Evolutionary conservation across 2,113 vertebrate genomes (phyloP), one percentile per base, ranked within the genome.

Genomic region (Corythornis madagascariensis): DNA sequence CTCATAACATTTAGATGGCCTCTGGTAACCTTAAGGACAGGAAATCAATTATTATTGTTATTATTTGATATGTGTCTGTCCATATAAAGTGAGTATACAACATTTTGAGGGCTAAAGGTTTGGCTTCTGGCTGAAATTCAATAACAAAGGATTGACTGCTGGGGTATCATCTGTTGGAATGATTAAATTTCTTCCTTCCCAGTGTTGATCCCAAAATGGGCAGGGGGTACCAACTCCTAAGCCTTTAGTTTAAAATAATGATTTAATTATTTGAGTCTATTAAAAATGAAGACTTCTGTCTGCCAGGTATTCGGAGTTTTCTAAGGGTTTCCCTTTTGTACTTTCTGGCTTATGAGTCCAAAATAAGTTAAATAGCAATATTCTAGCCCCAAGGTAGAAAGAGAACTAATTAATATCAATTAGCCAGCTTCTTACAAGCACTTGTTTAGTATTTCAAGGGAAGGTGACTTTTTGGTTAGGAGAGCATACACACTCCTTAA

Each of bases 31-130:
- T 61, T 71, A 75, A 63, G 61, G 45, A 71, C 33, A 61, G 63
- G 33, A 88, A 93, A 93, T 75, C 43, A 48, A 71, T 83, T 91
- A 50, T 78, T 93, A 43, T 83, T 79, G 4, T 79, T 92, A 45
- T 59, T 86, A 60, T 83, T 90, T 88, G 76, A 26, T 64, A 35
- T 0, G 1, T 63, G 61, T 38, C 28, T 91, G 42, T 48, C 29
- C 29, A 20, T 72, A 69, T 53, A 75, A 71, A 84, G 42, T 42
- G 63, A 82, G 9, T 31, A 56, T 26, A 80, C 16, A 89, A 56
- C 8, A 14, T 90, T 95, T 81, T 67, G 40, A 88, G 71, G 43
- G 22, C 10, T 78, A 78, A 92, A 83, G 35, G 61, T 63, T 83
- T 71, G 42, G 29, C 77, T n/a, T 42, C 20, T 67, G 26, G 24